These are phyloP conservation scores for Brachyptera risi DNA, from an alignment of 2,888 invertebrate species.

Conservation along the genomic window DNA sequence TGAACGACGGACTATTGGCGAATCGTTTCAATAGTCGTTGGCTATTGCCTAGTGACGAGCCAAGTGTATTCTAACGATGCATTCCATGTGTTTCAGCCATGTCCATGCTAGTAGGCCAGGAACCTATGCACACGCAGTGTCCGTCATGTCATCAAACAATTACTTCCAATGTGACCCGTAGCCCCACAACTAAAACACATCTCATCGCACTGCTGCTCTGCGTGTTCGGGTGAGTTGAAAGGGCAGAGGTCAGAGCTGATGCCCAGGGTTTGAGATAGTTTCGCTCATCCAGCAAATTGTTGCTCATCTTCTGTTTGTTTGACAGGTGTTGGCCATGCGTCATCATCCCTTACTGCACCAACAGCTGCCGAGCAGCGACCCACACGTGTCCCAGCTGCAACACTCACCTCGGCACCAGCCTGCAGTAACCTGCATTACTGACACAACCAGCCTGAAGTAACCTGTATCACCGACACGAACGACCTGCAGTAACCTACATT, in stretches of 20 bases:
- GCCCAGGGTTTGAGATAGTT: no score
- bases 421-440: no score
- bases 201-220: constrained; percentile 4
- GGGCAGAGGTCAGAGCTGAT: neutral
- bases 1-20: no score
- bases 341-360: neutral
- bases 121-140: neutral
- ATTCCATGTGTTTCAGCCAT: no score
- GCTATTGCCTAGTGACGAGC: no score
- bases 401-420: neutral
- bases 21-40: no score
- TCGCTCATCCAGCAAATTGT: no score
- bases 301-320: no score
- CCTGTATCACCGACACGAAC: no score
- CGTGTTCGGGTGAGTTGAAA: neutral
- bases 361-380: neutral
- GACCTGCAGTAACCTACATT: no score
- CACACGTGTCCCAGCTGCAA: constrained; percentile 6
- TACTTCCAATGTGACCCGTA: neutral
- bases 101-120: neutral
- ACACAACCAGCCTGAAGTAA: no score
- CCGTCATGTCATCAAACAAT: neutral
- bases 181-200: neutral
- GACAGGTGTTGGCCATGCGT: constrained; percentile 8
- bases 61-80: no score